Conservation (phyloP, 2,888 invertebrate species). For the Venustoraphidia nigricollis region DNA sequence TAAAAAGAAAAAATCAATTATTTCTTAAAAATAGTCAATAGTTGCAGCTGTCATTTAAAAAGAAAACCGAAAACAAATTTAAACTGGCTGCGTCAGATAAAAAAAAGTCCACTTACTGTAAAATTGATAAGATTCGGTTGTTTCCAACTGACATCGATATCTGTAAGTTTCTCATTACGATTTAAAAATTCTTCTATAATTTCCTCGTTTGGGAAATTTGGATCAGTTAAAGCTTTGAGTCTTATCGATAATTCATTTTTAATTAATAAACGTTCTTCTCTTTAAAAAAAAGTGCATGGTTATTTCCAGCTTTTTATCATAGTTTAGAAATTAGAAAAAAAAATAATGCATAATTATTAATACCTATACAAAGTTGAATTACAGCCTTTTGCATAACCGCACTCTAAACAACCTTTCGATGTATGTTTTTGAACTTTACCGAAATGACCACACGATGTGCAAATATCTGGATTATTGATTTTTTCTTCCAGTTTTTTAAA, state of each 20-base stretch:
- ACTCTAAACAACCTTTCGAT: conserved; percentile 47
- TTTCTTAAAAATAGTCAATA: too few species aligned
- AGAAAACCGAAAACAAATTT: too few species aligned
- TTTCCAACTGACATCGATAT: conserved; percentile 37
- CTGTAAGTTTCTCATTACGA: conserved; percentile 34
- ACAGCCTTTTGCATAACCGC: conserved; percentile 46
- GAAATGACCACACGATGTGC: conserved; percentile 55
- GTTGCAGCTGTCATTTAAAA: too few species aligned
- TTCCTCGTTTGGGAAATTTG: conserved; percentile 54
- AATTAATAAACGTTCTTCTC: conserved; percentile 44
- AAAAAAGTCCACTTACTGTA: conserved; percentile 34
- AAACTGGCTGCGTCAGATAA: not conserved
- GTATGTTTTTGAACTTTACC: conserved; percentile 45
- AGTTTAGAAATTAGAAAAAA: conserved; percentile 1
- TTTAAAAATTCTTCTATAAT: conserved; percentile 58
- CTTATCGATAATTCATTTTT: conserved; percentile 55
- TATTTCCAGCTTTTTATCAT: not conserved
- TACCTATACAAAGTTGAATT: conserved; percentile 44
- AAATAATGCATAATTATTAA: conserved; percentile 8
- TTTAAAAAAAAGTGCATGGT: conserved; percentile 21
- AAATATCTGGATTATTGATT: conserved; percentile 41
- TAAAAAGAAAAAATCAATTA: not conserved
- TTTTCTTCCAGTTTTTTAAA: conserved; percentile 37
- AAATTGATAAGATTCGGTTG: conserved; percentile 55
- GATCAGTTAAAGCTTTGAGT: conserved; percentile 44